Base-by-base conservation (phyloP, 1,140 invertebrate genomes). In the Chionoecetes opilio region DNA sequence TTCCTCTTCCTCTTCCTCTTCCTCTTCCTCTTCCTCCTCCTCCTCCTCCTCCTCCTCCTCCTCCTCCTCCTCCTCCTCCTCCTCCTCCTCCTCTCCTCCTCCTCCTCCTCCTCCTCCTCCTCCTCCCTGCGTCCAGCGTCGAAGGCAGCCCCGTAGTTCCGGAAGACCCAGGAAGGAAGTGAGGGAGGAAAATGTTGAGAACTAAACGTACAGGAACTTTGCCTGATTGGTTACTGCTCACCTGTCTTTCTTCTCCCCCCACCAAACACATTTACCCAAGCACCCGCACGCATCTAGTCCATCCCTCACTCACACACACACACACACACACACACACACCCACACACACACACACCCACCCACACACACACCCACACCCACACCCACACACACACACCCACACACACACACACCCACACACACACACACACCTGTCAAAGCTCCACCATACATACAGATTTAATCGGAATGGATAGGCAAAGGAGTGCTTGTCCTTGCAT, bases 141-240 rank as follows among this genome's bases (percentile, higher is more conserved):
- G 41, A 31, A 17, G 84, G 38, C 84, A 6, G n/a, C 84, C 11
- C 31, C 93, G 91, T 92, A 35, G 91, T 92, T 92, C 63, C 91
- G 31, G 91, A 38, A 21, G 37, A 31, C 2, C 26, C 91, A 32
- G 91, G 91, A 92, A 92, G 91, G 91, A 92, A 92, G 91, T 92
- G 91, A 75, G 46, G 31, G 90, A 29, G n/a, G 37, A 41, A 41
- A 88, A 29, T 29, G 87, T 88, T 88, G 87, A 41, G 87, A 35
- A 35, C 85, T 3, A n/a, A n/a, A n/a, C n/a, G n/a, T n/a, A 87
- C 85, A 87, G 32, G 32, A 87, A 32, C 63, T 26, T 75, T 87
- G 85, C 21, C 11, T 38, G 37, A 38, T 34, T 38, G 85, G 17
- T 0, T 3, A 35, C 32, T 29, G 2, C 75, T 2, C 53, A 34